Evolutionary conservation across 2,888 invertebrate genomes (phyloP).

Genomic region (Drosophila prostipennis): DNA sequence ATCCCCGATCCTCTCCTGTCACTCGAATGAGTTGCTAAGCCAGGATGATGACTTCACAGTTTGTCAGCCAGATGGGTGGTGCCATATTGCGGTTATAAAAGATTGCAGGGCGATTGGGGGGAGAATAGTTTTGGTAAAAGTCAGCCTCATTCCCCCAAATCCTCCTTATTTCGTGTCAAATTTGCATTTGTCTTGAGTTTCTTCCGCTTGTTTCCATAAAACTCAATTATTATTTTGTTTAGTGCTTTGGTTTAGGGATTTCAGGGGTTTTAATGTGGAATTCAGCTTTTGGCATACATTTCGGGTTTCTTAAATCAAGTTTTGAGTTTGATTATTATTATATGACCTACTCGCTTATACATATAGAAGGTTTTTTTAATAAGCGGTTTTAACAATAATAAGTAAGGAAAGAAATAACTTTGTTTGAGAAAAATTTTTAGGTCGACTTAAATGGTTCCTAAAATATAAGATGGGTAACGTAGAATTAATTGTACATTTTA

Average conservation of each 20-base stretch:
- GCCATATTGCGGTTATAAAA: slow-evolving; percentile 23
- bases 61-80: slow-evolving; percentile 71
- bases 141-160: slow-evolving; percentile 5
- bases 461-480: no score
- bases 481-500: no score
- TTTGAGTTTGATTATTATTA: neutral
- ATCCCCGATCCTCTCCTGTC: slow-evolving; percentile 46
- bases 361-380: no score
- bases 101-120: slow-evolving; percentile 11
- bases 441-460: no score
- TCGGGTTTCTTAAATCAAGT: neutral
- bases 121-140: slow-evolving; percentile 64
- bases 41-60: slow-evolving; percentile 81
- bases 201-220: slow-evolving; percentile 29
- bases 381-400: no score
- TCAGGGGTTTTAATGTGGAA: slow-evolving; percentile 3
- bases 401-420: no score
- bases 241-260: slow-evolving; percentile 39
- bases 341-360: no score
- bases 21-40: slow-evolving; percentile 79
- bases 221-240: slow-evolving; percentile 43
- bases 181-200: slow-evolving; percentile 73
- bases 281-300: slow-evolving; percentile 5
- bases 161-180: slow-evolving; percentile 66
- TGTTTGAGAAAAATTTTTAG: no score